A percentile compares a stretch with the other conserved stretches of the same genome.
Conservation (phyloP, 2,888 invertebrate species). For the Heliconius aoede region DNA sequence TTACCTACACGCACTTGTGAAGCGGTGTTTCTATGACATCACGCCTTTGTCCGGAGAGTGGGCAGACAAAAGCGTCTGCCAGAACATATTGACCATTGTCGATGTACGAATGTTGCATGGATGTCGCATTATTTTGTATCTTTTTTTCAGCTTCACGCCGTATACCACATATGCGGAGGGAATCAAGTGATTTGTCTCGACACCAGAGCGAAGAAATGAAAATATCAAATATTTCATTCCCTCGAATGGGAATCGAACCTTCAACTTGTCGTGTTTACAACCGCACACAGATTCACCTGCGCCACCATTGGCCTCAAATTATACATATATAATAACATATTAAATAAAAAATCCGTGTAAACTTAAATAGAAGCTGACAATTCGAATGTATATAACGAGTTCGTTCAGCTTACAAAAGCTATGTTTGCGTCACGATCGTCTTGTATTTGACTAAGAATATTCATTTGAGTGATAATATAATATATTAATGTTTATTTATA, state of each 20-base stretch:
- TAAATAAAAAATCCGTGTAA: background rate
- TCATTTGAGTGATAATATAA: slow-evolving; percentile 2
- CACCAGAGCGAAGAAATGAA: no score
- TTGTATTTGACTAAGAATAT: slow-evolving; percentile 5
- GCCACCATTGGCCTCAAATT: background rate
- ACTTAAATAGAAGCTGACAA: slow-evolving; percentile 65
- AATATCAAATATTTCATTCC: no score
- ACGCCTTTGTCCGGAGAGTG: slow-evolving; percentile 76
- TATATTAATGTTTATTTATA: slow-evolving; percentile 10
- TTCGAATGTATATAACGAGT: slow-evolving; percentile 62
- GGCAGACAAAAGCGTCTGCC: slow-evolving; percentile 75
- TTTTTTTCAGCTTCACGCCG: background rate
- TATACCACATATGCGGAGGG: background rate
- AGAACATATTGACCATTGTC: slow-evolving; percentile 55
- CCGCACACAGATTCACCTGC: no score
- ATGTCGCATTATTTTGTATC: slow-evolving; percentile 1
- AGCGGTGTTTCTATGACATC: slow-evolving; percentile 71
- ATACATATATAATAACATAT: background rate
- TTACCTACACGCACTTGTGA: slow-evolving; percentile 22
- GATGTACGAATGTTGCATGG: slow-evolving; percentile 35
- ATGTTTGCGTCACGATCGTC: slow-evolving; percentile 49
- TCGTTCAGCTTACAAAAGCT: slow-evolving; percentile 61
- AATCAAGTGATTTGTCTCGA: background rate
- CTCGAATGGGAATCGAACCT: no score
- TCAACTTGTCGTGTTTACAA: no score